Base-by-base conservation (phyloP, 2,797 vertebrate species). In the Silurus lanzhouensis region DNA sequence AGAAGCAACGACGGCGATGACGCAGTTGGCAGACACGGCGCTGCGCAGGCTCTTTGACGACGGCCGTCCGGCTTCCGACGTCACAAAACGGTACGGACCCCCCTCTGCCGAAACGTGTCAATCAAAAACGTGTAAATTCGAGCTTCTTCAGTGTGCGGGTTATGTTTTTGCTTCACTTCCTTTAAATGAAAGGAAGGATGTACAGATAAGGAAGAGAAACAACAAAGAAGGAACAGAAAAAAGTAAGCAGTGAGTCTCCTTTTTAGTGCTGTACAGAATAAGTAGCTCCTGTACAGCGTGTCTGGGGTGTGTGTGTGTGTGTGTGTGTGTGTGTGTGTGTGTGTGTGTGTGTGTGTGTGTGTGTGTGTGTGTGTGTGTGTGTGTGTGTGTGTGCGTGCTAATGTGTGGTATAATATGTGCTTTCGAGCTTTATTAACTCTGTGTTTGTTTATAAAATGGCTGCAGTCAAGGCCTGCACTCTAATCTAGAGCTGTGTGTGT, bases 41-140 rank as follows among this genome's bases (percentile, higher is more conserved):
- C 95, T 99, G 9, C 95, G 98, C 75, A 95, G 97, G 84, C 95
- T 99, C 60, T 94, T 99, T 91, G 98, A 99, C 94, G 97, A 97
- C 68, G 97, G 97, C 83, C 92, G 95, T 85, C 93, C 97, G 90
- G 97, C 99, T 92, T 90, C 96, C 9, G 96, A 96, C 91, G 97
- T 99, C 89, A 97, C 96, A 85, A 99, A 98, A 92, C 96, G 97
- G 98, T 99, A 90, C 48, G 38, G 38, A 38, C 38, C 38, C 38
- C 38, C 38, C 38, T 38, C 38, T 38, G 38, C 38, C 38, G 38
- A 38, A 38, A 38, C 38, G 3, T 38, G 38, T 13, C 27, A 38
- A 60, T 27, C 52, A 60, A 10, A 38, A 38, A 0, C 38, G 38
- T 38, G 38, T 38, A 38, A 4, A 38, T 38, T 38, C 38, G 38